phyloP scores from a whole-genome alignment of 2,888 invertebrate genomes.

The Cinara cedri region DNA sequence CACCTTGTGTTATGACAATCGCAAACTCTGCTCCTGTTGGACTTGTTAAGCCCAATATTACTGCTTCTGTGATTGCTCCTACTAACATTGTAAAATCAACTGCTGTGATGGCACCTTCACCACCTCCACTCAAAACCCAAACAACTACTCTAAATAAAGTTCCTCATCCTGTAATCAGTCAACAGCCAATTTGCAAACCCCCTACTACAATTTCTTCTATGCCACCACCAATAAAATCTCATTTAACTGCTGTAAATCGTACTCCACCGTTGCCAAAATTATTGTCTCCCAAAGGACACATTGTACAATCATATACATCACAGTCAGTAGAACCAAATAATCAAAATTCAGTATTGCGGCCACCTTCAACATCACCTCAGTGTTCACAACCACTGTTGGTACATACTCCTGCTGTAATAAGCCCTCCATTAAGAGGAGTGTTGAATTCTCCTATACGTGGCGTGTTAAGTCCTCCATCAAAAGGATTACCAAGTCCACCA shows the following conservation, averaged over 20 bases:
- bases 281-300: slow-evolving; percentile 51
- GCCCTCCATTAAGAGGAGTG: slow-evolving; percentile 18
- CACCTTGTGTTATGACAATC: slow-evolving; percentile 53
- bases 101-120: slow-evolving; percentile 50
- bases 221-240: slow-evolving; percentile 49
- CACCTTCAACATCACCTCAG: neutral
- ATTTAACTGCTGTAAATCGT: slow-evolving; percentile 46
- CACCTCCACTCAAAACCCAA: slow-evolving; percentile 40
- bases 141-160: slow-evolving; percentile 19
- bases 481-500: slow-evolving; percentile 41
- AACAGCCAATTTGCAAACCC: slow-evolving; percentile 31
- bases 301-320: slow-evolving; percentile 53
- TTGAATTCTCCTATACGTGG: slow-evolving; percentile 18
- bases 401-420: slow-evolving; percentile 24
- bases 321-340: slow-evolving; percentile 36
- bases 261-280: slow-evolving; percentile 54
- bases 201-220: slow-evolving; percentile 33
- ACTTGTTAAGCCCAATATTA: slow-evolving; percentile 53
- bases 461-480: slow-evolving; percentile 36
- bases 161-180: slow-evolving; percentile 19
- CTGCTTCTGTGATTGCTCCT: slow-evolving; percentile 51
- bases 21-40: slow-evolving; percentile 51
- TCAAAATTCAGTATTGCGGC: slow-evolving; percentile 19
- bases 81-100: slow-evolving; percentile 48
- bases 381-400: slow-evolving; percentile 28